Evolutionary conservation across 2,113 vertebrate genomes (phyloP), one percentile per base, ranked within the genome.

Genomic region (Myrmophylax atrothorax): DNA sequence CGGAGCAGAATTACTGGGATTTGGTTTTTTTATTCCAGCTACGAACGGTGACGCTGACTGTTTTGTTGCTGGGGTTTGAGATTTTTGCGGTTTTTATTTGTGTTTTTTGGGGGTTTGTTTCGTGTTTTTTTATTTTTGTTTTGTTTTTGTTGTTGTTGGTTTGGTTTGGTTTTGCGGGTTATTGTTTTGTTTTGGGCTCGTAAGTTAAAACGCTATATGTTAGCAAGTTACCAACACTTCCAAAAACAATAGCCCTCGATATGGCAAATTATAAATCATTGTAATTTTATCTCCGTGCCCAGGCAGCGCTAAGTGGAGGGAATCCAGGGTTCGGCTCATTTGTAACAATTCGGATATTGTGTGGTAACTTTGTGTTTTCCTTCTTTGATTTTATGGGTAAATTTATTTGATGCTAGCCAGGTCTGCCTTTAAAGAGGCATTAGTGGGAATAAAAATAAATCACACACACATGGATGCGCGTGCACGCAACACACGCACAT

Each of bases 401-500:
- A 76, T 94, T 74, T 77, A n/a, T 74, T 91, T 94, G 74, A 52
- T 55, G 38, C 4, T 82, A 46, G n/a, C 67, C 28, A 8, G 81
- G 24, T 75, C 92, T 53, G 68, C 37, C 37, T 58, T 63, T 18
- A 25, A 75, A 58, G 74, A 64, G 46, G 84, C 49, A 64, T 77
- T 53, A 23, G 35, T 35, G 73, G 63, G 95, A 92, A 68, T 87
- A 69, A 88, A 93, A 92, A 94, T 92, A 91, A 95, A 87, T 24
- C 38, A 44, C 47, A 84, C 31, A 10, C 35, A 14, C 56, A 23
- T 1, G 23, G 49, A 35, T 8, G 7, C 1, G 1, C 5, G 16
- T 1, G 0, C 7, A 3, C 5, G 0, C 37, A 15, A 15, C 35
- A 19, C 18, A 66, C 35, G 17, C 4, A 3, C 24, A 6, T 2